Conservation (phyloP, 2,797 vertebrate species). For the Pseudochaenichthys georgianus region DNA sequence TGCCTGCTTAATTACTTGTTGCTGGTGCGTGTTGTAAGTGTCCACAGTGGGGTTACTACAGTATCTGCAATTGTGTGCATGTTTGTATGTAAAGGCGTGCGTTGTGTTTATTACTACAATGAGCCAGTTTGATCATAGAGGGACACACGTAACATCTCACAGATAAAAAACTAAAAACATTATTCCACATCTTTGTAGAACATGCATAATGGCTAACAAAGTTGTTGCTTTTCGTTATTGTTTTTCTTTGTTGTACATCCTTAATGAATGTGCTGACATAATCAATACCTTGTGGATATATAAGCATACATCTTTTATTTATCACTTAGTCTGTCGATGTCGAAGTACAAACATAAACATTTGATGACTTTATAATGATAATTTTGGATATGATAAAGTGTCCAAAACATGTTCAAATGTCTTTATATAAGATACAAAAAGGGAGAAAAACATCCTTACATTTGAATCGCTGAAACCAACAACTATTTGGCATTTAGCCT, state of each 20-base stretch:
- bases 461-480: neutral
- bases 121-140: no score
- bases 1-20: conserved; percentile 70
- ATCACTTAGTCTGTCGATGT: neutral
- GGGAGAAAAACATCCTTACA: neutral
- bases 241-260: neutral
- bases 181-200: neutral
- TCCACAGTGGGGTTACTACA: conserved; percentile 28
- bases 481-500: neutral
- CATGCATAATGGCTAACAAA: no score
- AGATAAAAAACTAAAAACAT: neutral
- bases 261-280: neutral
- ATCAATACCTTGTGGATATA: neutral
- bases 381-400: neutral
- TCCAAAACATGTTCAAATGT: neutral
- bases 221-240: no score
- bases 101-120: neutral
- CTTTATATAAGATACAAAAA: neutral
- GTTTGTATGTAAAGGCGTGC: conserved; percentile 7
- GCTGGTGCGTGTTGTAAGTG: conserved; percentile 45
- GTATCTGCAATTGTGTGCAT: conserved; percentile 33
- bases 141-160: no score
- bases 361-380: neutral
- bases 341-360: neutral
- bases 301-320: neutral